Conservation (phyloP, 2,797 vertebrate species). For the Heteromormyrus szaboi region DNA sequence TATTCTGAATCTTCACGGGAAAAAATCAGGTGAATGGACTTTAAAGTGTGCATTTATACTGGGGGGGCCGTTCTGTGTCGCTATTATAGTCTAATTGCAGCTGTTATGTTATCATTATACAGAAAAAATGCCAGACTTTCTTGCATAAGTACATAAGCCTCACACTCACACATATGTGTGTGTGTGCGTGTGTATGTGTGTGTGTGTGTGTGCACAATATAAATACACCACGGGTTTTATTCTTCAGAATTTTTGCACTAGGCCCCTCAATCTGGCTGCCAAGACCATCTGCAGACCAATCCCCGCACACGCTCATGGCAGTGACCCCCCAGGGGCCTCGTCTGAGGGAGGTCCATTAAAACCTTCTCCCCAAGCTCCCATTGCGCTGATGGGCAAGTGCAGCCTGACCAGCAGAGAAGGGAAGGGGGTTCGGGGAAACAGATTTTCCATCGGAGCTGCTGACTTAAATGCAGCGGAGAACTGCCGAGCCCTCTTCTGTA, state of each 20-base stretch:
- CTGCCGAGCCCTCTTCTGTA: background rate
- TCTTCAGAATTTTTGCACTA: conserved; percentile 38
- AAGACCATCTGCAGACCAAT: conserved; percentile 31
- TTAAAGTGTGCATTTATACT: background rate
- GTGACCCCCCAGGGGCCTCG: background rate
- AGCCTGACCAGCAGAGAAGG: conserved; percentile 13
- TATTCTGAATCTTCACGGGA: background rate
- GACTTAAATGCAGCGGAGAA: background rate
- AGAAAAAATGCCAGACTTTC: background rate
- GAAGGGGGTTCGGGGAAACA: background rate
- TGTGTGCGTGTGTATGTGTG: background rate
- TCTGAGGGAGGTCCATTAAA: conserved; percentile 17
- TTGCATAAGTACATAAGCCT: background rate
- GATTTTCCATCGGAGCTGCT: background rate
- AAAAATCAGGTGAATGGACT: background rate
- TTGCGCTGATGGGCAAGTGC: background rate
- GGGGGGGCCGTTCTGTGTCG: background rate
- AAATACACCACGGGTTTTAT: background rate
- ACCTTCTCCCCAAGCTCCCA: background rate
- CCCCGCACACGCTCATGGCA: conserved; percentile 36
- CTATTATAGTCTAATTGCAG: background rate
- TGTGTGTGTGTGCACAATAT: background rate
- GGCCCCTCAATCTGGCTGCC: conserved; percentile 45
- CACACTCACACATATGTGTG: background rate
- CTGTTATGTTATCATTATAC: background rate